phyloP scores from a whole-genome alignment of 2,888 invertebrate species.

The Temnothorax unifasciatus region DNA sequence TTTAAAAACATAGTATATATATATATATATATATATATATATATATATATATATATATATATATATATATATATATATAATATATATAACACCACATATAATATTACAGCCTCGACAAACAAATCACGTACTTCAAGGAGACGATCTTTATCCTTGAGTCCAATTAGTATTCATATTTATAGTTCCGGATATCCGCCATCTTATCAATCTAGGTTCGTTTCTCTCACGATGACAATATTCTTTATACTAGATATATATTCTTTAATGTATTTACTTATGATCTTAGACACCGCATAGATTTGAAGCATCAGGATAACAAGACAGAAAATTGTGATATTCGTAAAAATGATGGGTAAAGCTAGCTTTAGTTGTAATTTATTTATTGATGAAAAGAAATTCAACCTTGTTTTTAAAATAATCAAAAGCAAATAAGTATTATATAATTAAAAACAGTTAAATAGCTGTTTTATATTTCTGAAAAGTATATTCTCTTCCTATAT shows the following conservation, averaged over 20 bases:
- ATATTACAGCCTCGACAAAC: constrained; percentile 43
- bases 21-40: too few relatives aligned
- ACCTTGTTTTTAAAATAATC: background rate
- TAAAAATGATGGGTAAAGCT: constrained; percentile 60
- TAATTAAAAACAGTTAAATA: background rate
- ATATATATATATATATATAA: too few relatives aligned
- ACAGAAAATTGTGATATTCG: constrained; percentile 3
- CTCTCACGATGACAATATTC: background rate
- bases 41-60: too few relatives aligned
- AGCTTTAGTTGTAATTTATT: background rate
- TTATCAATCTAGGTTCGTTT: constrained; percentile 62
- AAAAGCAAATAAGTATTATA: constrained; percentile 15
- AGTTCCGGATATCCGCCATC: constrained; percentile 48
- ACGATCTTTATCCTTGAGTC: constrained; percentile 51
- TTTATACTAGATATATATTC: background rate
- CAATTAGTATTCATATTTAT: constrained; percentile 37
- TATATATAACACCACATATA: background rate
- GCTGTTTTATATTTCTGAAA: background rate
- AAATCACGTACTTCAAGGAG: constrained; percentile 36
- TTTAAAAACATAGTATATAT: background rate
- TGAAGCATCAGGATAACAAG: constrained; percentile 17
- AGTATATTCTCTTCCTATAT: background rate
- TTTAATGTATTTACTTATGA: background rate
- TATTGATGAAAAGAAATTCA: background rate
- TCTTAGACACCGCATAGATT: constrained; percentile 51